phyloP scores from a whole-genome alignment of 2,888 invertebrate genomes.

The Malachius bipustulatus region DNA sequence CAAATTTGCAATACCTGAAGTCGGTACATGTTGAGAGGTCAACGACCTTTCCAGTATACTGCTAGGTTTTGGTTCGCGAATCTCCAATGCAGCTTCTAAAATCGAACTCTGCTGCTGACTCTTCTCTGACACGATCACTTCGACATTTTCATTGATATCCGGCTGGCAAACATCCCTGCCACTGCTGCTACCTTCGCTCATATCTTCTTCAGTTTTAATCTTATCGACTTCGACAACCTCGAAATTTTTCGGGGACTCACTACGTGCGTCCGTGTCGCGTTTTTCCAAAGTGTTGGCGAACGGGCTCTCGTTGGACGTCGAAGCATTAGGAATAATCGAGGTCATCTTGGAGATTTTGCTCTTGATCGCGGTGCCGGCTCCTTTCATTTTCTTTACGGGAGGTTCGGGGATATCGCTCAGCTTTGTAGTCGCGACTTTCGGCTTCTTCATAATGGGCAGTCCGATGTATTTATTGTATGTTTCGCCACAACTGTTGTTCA shows the following conservation, averaged over 20 bases:
- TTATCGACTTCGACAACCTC: constrained; percentile 23
- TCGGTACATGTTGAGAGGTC: constrained; percentile 25
- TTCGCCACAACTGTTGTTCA: constrained; percentile 29
- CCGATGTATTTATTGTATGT: constrained; percentile 20
- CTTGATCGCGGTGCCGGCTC: no score
- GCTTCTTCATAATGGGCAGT: constrained; percentile 1
- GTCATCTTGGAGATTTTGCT: constrained; percentile 17
- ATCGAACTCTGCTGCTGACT: constrained; percentile 29
- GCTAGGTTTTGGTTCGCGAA: constrained; percentile 27
- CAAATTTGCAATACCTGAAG: background rate
- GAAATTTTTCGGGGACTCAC: constrained; percentile 13
- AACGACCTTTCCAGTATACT: constrained; percentile 35
- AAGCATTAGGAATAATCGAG: constrained; percentile 11
- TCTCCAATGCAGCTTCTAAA: constrained; percentile 33
- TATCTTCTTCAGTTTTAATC: constrained; percentile 25
- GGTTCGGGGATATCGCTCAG: constrained; percentile 19
- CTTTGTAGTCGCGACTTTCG: constrained; percentile 6
- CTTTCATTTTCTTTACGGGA: constrained; percentile 22
- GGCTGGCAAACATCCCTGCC: constrained; percentile 14
- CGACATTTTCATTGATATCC: constrained; percentile 26
- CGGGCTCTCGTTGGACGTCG: constrained; percentile 7
- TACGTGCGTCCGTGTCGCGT: constrained; percentile 1
- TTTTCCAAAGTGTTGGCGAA: background rate
- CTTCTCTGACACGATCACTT: constrained; percentile 23
- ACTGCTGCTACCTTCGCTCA: no score